phyloP scores from a whole-genome alignment of 2,113 vertebrate genomes.

The Cyanoramphus novaezelandiae region DNA sequence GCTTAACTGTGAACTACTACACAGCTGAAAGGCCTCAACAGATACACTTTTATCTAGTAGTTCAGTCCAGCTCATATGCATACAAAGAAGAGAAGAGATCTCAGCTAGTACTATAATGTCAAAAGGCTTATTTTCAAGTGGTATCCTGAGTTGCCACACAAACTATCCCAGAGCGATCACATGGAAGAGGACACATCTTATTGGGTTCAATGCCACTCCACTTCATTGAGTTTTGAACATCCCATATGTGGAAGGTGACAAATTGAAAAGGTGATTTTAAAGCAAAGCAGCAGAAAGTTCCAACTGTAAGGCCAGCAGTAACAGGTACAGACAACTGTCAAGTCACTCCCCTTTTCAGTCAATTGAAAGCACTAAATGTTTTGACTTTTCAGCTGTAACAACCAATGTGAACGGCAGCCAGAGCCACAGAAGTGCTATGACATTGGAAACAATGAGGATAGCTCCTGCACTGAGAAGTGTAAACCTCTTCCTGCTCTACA shows the following conservation, averaged over 20 bases:
- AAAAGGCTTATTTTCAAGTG: background rate
- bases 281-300: background rate
- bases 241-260: background rate
- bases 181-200: background rate
- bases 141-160: background rate
- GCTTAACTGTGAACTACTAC: background rate
- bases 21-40: background rate
- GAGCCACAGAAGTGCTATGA: background rate
- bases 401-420: accelerated
- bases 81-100: background rate
- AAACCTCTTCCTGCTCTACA: background rate
- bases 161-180: background rate
- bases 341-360: background rate
- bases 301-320: background rate
- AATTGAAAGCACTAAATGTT: background rate
- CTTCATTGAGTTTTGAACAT: background rate
- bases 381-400: background rate
- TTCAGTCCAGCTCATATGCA: background rate
- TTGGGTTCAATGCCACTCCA: background rate
- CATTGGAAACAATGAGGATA: background rate
- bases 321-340: background rate
- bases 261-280: background rate
- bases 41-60: background rate
- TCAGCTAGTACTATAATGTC: background rate
- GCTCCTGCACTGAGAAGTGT: background rate